phyloP scores from a whole-genome alignment of 2,888 invertebrate genomes.

The Drosophila robusta region DNA sequence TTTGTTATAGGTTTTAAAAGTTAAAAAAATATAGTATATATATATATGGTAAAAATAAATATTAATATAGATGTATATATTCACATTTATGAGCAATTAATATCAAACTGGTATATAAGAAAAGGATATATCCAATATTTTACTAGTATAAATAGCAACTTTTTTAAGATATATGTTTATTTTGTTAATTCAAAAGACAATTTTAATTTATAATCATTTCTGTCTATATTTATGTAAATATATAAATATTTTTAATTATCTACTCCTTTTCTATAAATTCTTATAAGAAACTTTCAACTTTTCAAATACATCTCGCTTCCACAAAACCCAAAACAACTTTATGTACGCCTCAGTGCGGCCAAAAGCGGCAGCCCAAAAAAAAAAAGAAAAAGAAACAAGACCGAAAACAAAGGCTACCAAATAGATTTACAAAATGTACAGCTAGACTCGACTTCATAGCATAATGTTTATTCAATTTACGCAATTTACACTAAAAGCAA shows the following conservation, averaged over 20 bases:
- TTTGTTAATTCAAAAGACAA: no score
- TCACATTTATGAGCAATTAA: no score
- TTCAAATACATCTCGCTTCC: conserved; percentile 36
- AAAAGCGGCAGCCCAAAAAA: conserved; percentile 41
- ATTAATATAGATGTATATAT: background rate
- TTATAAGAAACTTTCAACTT: background rate
- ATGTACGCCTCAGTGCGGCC: conserved; percentile 69
- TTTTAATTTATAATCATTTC: no score
- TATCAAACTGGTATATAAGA: no score
- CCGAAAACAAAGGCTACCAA: conserved; percentile 48
- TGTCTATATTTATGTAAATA: no score
- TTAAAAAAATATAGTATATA: background rate
- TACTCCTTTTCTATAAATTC: background rate
- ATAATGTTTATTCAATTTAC: conserved; percentile 79
- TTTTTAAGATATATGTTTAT: no score
- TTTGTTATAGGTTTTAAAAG: no score
- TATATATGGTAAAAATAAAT: background rate
- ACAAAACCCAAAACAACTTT: conserved; percentile 34
- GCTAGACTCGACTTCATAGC: conserved; percentile 53
- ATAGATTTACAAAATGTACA: conserved; percentile 64
- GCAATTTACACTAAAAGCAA: conserved; percentile 68
- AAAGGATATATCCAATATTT: no score
- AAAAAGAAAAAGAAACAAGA: conserved; percentile 30
- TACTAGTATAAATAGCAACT: no score
- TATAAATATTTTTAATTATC: background rate